Evolutionary conservation across 2,888 invertebrate genomes (phyloP), one percentile per base, ranked within the genome.

Genomic region (Tenthredo distinguenda): DNA sequence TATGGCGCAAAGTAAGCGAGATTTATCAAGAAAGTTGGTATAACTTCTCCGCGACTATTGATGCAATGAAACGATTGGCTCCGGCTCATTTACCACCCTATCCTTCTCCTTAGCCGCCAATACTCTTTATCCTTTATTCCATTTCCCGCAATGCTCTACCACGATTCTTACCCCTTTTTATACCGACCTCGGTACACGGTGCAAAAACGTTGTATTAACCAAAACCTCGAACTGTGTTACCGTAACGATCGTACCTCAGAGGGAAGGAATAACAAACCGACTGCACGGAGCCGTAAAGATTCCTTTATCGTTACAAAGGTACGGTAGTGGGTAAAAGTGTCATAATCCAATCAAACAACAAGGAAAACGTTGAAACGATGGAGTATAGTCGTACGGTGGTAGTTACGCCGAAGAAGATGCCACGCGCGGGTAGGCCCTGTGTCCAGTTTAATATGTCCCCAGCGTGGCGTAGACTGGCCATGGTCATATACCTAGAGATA

Each of bases 11-110:
- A 93, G 93, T 93, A 93, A 93, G 91, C 92, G 92, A 92, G 91
- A 93, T 93, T 93, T 93, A 93, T 93, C 93, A 93, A 93, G 93
- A 93, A 93, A 93, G 92, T 93, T 93, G 90, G 93, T 92, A 92
- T 91, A 93, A 93, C 93, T 92, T 90, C 88, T 89, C 90, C 91
- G 92, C 92, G 93, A 93, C 93, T 93, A 93, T 93, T 92, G 93
- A 93, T 93, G 93, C 93, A 93, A 93, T 93, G 93, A 93, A 93
- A 93, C 93, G 93, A 93, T 93, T 93, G 92, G 93, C 91, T 91
- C 90, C 92, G 92, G 92, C 92, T 93, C 93, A 93, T 93, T 93
- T 92, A 91, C 91, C 89, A 90, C 88, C 90, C 90, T 89, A 76
- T 79, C 86, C 76, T 86, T 85, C 86, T 86, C 81, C 81, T 82